phyloP scores from a whole-genome alignment of 2,797 vertebrate genomes.

The Pipistrellus kuhlii region DNA sequence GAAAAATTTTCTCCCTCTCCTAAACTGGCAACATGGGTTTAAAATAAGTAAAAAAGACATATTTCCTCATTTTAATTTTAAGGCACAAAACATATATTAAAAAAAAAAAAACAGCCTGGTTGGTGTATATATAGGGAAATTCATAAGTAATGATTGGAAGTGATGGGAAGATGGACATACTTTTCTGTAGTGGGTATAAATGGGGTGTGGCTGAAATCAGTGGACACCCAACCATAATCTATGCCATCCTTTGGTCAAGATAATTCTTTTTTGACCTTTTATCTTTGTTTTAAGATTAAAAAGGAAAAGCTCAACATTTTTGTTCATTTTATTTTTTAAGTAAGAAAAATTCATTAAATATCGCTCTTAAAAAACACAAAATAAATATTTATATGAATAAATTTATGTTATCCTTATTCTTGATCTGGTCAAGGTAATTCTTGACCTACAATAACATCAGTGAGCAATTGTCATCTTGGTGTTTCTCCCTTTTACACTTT shows the following conservation, averaged over 20 bases:
- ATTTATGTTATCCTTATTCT: background rate
- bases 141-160: slow-evolving; percentile 28
- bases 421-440: background rate
- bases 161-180: background rate
- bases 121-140: background rate
- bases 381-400: background rate
- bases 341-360: background rate
- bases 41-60: slow-evolving; percentile 40
- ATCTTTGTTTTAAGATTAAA: background rate
- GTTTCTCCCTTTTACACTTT: slow-evolving; percentile 34
- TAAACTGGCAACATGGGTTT: background rate
- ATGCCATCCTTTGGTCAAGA: background rate
- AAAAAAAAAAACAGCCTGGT: background rate
- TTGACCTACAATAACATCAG: background rate
- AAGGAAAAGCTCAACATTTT: background rate
- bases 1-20: background rate
- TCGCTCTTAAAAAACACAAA: background rate
- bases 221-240: background rate
- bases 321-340: slow-evolving; percentile 41
- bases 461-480: background rate
- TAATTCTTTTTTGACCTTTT: slow-evolving; percentile 15
- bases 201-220: background rate
- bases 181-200: background rate
- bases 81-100: background rate
- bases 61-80: slow-evolving; percentile 50